Percentiles rank a stretch among this genome's conserved stretches.
Conservation (phyloP, 2,113 vertebrate species). For the Zosterops borbonicus region DNA sequence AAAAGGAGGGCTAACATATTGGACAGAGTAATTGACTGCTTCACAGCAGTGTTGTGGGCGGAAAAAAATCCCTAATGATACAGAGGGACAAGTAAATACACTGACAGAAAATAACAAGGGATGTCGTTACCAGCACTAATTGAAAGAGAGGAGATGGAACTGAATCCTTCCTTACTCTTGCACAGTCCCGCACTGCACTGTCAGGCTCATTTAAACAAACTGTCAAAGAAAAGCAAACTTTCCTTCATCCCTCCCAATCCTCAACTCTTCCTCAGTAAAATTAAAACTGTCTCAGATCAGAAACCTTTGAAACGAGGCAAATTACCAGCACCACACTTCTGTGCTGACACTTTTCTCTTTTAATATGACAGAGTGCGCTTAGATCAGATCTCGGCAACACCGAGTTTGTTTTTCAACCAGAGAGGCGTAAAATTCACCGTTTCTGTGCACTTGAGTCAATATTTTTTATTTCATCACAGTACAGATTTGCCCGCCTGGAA, state of each 20-base stretch:
- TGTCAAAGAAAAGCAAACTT: conserved; percentile 43
- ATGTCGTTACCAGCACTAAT: conserved; percentile 36
- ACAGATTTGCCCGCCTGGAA: conserved; percentile 79
- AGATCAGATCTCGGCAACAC: background rate
- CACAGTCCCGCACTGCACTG: background rate
- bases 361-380: background rate
- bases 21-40: conserved; percentile 51
- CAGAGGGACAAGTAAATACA: conserved; percentile 59
- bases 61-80: conserved; percentile 45
- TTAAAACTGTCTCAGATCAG: background rate
- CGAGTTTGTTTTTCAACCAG: conserved; percentile 10
- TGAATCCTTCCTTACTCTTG: conserved; percentile 25
- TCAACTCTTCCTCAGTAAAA: background rate
- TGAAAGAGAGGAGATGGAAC: conserved; percentile 49
- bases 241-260: conserved; percentile 21
- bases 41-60: conserved; percentile 64
- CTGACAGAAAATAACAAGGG: conserved; percentile 61
- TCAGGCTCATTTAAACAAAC: conserved; percentile 46
- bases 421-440: background rate
- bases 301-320: background rate
- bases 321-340: background rate
- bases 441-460: background rate
- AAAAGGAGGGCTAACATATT: conserved; percentile 54
- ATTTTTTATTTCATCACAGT: conserved; percentile 74
- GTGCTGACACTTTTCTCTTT: background rate